These are phyloP conservation scores for Lottia gigantea DNA, from an alignment of 2,888 invertebrate species.

Conservation along the genomic window DNA sequence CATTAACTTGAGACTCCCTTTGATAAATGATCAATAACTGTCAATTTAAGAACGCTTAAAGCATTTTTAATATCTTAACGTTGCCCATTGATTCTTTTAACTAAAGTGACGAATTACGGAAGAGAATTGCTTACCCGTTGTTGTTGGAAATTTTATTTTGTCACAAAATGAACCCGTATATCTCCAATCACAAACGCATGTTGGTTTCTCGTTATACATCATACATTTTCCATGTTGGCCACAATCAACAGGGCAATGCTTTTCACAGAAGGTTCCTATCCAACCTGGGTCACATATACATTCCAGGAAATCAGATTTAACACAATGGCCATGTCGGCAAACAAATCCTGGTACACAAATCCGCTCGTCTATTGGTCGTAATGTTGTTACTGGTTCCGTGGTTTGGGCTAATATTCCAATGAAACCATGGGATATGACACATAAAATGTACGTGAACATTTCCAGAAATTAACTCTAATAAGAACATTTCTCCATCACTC, in stretches of 20 bases:
- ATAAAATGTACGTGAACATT: no score
- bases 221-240: constrained; percentile 16
- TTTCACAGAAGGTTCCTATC: constrained; percentile 17
- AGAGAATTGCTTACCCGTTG: no score
- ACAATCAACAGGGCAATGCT: constrained; percentile 14
- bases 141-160: neutral
- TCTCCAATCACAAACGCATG: constrained; percentile 14
- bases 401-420: no score
- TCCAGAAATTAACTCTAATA: no score
- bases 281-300: constrained; percentile 22
- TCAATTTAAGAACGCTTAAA: no score
- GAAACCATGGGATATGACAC: no score
- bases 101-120: no score
- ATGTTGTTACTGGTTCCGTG: neutral
- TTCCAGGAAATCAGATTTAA: constrained; percentile 4
- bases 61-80: no score
- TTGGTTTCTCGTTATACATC: neutral
- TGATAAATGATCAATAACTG: no score
- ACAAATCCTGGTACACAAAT: constrained; percentile 14
- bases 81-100: no score
- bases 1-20: no score
- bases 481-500: no score
- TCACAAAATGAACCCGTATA: constrained; percentile 21
- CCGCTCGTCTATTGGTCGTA: constrained; percentile 5
- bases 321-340: constrained; percentile 13